phyloP scores from a whole-genome alignment of 1,140 invertebrate species.

The Trypoxylus dichotomus region DNA sequence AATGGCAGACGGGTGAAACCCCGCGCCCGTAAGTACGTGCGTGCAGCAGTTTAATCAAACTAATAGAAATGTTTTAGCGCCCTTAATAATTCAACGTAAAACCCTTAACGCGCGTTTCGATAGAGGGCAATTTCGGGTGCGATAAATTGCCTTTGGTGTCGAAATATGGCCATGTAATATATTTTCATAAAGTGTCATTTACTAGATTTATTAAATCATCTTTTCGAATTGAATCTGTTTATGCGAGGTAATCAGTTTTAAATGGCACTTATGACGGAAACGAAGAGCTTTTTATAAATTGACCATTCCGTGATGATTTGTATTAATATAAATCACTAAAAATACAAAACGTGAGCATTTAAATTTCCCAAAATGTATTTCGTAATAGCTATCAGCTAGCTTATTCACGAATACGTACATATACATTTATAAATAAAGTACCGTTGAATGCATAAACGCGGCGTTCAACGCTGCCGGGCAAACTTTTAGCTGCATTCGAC shows the following conservation, averaged over 20 bases:
- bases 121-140: slow-evolving; percentile 31
- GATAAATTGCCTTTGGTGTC: slow-evolving; percentile 31
- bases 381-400: neutral
- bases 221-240: slow-evolving; percentile 37
- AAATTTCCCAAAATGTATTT: slow-evolving; percentile 1
- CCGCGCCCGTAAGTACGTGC: neutral
- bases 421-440: neutral
- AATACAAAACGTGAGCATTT: neutral
- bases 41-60: slow-evolving; percentile 35
- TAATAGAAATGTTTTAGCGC: slow-evolving; percentile 35
- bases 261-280: slow-evolving; percentile 24
- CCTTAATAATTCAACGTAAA: slow-evolving; percentile 33
- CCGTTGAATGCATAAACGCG: neutral
- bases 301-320: slow-evolving; percentile 16
- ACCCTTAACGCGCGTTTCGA: slow-evolving; percentile 23
- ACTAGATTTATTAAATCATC: slow-evolving; percentile 40
- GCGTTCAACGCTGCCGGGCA: neutral
- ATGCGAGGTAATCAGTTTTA: slow-evolving; percentile 36
- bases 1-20: neutral
- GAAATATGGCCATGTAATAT: slow-evolving; percentile 39
- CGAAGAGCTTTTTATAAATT: slow-evolving; percentile 27
- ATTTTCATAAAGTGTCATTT: slow-evolving; percentile 41
- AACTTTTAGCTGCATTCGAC: slow-evolving; percentile 10
- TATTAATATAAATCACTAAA: slow-evolving; percentile 26
- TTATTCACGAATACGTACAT: neutral